Base-by-base conservation (phyloP, 2,888 invertebrate species). In the Osmoderma eremita region DNA sequence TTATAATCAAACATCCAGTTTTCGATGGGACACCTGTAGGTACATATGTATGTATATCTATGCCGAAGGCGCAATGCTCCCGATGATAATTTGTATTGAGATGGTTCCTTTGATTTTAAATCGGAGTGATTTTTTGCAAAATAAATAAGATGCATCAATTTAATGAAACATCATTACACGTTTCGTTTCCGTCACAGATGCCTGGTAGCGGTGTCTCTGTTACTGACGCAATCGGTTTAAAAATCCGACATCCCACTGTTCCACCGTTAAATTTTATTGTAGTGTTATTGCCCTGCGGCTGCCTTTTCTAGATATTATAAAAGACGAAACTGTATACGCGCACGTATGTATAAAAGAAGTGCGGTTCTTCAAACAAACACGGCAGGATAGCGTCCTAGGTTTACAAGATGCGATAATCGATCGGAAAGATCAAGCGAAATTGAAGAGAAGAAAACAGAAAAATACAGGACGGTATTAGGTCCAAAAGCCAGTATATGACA, bases 291-390 rank as follows among this genome's bases (percentile, higher is more conserved):
- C 58, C 30, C 45, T 45, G 42, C 41, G 42, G 56, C 22, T 39
- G 42, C 36, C 56, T 56, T 39, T 20, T 56, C 45, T 36, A 12
- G 58, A 61, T 61, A 61, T 41, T 45, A 51, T 51, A 30, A 30
- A 53, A 61, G 45, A 30, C 45, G 45, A 36, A 61, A 61, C 45
- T 6, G 30, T 61, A 45, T 61, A 61, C 58, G n/a, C n/a, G n/a
- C n/a, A 30, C 6, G 10, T 30, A 30, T 30, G 30, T 30, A 61
- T 45, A 61, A 45, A 61, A 45, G 45, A 45, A 61, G 58, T 45
- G 24, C 45, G 22, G 45, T 61, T 45, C 58, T 61, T 45, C 58
- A 61, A 61, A 61, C 58, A 61, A 45, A 61, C 58, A 30, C 58
- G 17, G 12, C 58, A 17, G 58, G 45, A 61, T 45, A 45, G 58